Percentiles rank a stretch among this genome's conserved stretches.
These are phyloP conservation scores for Antheraea assamensis DNA, from an alignment of 2,888 invertebrate species.

Conservation along the genomic window DNA sequence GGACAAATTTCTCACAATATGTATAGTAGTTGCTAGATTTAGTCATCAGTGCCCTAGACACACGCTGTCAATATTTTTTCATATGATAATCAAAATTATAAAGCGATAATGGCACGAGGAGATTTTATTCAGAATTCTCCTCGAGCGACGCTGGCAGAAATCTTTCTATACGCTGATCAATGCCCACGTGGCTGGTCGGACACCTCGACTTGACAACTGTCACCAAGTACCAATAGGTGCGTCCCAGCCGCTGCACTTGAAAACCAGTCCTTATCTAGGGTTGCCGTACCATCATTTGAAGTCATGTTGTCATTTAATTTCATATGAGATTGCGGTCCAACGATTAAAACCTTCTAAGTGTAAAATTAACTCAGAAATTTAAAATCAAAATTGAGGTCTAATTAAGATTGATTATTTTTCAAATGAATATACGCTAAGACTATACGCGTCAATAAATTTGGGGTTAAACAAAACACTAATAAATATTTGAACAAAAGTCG, in stretches of 20 bases:
- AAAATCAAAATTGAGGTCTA: no score
- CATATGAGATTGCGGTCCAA: neutral
- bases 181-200: neutral
- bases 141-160: neutral
- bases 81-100: no score
- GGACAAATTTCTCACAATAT: no score
- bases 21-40: no score
- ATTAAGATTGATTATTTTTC: neutral
- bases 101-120: no score
- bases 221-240: neutral
- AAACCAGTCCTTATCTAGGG: neutral
- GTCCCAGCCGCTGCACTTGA: neutral
- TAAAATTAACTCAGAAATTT: no score
- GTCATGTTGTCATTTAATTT: neutral
- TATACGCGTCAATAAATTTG: neutral
- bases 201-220: neutral
- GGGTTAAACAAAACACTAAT: slow-evolving; percentile 4
- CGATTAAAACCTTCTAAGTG: no score
- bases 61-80: no score
- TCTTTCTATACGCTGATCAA: neutral
- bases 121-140: neutral
- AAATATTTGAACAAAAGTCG: slow-evolving; percentile 43
- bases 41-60: no score
- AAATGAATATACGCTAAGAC: neutral
- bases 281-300: neutral